Conservation (phyloP, 2,888 invertebrate species). For the Apotomis turbidana region DNA sequence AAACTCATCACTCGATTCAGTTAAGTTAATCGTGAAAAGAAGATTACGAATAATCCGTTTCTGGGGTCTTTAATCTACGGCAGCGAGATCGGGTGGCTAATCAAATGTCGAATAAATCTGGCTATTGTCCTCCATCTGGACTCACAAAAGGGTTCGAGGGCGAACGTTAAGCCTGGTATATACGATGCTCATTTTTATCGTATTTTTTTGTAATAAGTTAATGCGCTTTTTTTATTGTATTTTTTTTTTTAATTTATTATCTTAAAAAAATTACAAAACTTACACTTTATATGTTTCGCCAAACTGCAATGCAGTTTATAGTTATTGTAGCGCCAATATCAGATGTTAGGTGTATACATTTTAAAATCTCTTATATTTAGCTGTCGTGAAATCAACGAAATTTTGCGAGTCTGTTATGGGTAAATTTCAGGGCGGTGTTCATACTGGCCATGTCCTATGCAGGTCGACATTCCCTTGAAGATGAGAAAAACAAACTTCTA, state of each 20-base stretch:
- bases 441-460: no score
- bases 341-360: no score
- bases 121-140: conserved; percentile 7
- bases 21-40: background rate
- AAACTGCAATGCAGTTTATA: no score
- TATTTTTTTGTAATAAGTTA: background rate
- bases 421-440: no score
- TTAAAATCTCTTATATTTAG: no score
- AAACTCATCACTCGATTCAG: background rate
- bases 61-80: conserved; percentile 9
- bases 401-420: no score
- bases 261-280: no score
- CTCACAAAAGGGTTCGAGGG: conserved; percentile 6
- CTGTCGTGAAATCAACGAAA: no score
- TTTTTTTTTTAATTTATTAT: no score
- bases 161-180: conserved; percentile 1
- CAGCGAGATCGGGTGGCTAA: background rate
- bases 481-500: no score
- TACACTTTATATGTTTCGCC: no score
- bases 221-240: background rate
- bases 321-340: background rate
- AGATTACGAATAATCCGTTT: background rate
- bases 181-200: conserved; percentile 3
- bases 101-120: conserved; percentile 17
- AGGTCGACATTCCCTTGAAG: no score